Evolutionary conservation across 2,113 vertebrate genomes (phyloP).

Genomic region (Catharus fuscescens): DNA sequence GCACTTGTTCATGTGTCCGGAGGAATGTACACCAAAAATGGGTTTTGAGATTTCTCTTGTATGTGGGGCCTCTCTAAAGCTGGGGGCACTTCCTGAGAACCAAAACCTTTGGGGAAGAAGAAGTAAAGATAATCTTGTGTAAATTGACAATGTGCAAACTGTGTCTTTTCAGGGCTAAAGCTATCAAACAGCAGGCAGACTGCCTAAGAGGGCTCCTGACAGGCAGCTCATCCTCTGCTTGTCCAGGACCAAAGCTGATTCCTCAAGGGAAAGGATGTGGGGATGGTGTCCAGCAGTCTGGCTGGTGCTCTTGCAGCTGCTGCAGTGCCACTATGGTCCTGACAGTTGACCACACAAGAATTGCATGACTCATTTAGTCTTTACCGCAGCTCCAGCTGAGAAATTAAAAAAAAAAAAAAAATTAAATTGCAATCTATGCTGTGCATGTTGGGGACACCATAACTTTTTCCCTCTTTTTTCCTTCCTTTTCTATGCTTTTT

Average conservation of each 20-base stretch:
- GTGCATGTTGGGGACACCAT: neutral
- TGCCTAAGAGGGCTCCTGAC: neutral
- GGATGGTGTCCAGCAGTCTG: neutral
- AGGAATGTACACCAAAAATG: neutral
- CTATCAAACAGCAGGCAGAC: neutral
- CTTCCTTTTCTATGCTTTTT: neutral
- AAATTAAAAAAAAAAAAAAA: neutral
- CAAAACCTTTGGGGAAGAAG: neutral
- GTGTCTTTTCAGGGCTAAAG: neutral
- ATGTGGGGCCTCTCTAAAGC: neutral
- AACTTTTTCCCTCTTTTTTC: neutral
- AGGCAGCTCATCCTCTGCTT: neutral
- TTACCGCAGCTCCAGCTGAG: neutral
- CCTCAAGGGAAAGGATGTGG: accelerated
- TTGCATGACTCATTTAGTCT: neutral
- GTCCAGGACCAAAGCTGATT: neutral
- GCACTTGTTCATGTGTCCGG: accelerated
- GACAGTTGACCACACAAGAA: neutral
- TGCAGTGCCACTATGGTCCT: neutral
- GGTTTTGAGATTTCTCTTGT: neutral
- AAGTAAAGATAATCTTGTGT: neutral
- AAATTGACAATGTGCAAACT: neutral
- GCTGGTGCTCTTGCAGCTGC: neutral
- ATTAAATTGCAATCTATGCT: neutral
- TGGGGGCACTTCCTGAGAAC: neutral